Evolutionary conservation across 2,113 vertebrate species (phyloP).

Genomic region (Phrynocephalus versicolor): DNA sequence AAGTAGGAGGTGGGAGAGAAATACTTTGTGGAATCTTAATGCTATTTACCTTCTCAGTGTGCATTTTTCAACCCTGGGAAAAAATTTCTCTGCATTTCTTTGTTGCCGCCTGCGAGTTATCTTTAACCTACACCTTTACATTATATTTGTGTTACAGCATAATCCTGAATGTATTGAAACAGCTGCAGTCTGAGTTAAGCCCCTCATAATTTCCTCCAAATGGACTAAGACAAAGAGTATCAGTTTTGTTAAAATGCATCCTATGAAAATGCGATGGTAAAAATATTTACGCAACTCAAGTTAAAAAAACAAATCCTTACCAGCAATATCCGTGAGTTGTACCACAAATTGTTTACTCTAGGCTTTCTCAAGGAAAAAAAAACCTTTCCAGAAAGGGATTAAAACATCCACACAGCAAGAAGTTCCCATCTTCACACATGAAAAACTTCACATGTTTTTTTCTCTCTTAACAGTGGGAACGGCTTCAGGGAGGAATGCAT

Average conservation of each 20-base stretch:
- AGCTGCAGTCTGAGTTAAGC: not conserved
- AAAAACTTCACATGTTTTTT: too few species aligned
- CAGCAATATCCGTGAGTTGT: not conserved
- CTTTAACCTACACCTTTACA: not conserved
- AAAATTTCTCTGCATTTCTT: not conserved
- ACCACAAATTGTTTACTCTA: not conserved
- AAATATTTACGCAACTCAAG: too few species aligned
- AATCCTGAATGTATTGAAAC: not conserved
- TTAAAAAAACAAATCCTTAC: too few species aligned
- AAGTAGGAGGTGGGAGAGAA: not conserved
- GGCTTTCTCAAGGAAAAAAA: not conserved
- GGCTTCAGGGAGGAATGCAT: too few species aligned
- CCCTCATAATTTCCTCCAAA: too few species aligned
- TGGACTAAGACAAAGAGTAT: too few species aligned
- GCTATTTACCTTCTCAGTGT: not conserved
- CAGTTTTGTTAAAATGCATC: too few species aligned
- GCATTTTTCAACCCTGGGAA: not conserved
- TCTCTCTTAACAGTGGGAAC: too few species aligned
- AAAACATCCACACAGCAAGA: too few species aligned
- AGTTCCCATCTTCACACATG: too few species aligned
- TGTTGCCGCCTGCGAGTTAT: not conserved
- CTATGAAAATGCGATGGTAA: too few species aligned
- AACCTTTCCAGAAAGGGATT: not conserved
- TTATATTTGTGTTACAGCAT: not conserved
- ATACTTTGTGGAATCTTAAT: not conserved